Percentiles rank a stretch among this genome's conserved stretches.
phyloP scores from a whole-genome alignment of 2,797 vertebrate species.

The Parotocinclus haroldoi region DNA sequence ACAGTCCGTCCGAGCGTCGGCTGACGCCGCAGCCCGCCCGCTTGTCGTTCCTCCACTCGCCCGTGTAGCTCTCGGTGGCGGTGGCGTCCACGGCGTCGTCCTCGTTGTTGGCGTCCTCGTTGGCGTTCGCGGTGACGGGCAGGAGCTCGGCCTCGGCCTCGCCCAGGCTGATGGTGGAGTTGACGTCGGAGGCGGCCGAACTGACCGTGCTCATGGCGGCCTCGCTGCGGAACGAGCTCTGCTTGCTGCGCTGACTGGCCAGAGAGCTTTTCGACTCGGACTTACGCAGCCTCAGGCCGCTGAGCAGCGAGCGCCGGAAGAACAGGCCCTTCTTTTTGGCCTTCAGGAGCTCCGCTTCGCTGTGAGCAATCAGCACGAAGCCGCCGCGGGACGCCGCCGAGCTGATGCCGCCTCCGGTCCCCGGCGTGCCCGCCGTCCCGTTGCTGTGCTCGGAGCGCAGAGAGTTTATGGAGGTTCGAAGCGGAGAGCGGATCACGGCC shows the following conservation, averaged over 20 bases:
- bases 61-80: constrained; percentile 90
- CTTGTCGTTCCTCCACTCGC: constrained; percentile 98
- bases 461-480: constrained; percentile 98
- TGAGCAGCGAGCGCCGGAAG: constrained; percentile 92
- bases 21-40: constrained; percentile 88
- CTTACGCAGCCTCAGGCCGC: constrained; percentile 92
- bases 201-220: constrained; percentile 96
- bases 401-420: constrained; percentile 68
- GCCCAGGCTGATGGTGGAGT: constrained; percentile 96
- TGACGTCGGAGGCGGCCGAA: constrained; percentile 93
- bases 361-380: constrained; percentile 94
- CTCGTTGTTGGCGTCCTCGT: constrained; percentile 78
- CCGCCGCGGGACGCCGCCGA: constrained; percentile 90
- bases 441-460: constrained; percentile 96
- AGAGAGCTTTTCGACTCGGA: constrained; percentile 96
- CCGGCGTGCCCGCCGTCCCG: constrained; percentile 69
- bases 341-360: constrained; percentile 90
- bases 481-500: constrained; percentile 93
- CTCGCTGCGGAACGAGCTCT: constrained; percentile 97
- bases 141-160: constrained; percentile 86
- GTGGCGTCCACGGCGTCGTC: constrained; percentile 95
- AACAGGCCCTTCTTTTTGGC: constrained; percentile 93
- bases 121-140: constrained; percentile 47
- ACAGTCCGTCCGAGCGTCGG: constrained; percentile 89
- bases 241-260: constrained; percentile 95